Conservation (phyloP, 2,888 invertebrate species). For the Leucophenga maculata region DNA sequence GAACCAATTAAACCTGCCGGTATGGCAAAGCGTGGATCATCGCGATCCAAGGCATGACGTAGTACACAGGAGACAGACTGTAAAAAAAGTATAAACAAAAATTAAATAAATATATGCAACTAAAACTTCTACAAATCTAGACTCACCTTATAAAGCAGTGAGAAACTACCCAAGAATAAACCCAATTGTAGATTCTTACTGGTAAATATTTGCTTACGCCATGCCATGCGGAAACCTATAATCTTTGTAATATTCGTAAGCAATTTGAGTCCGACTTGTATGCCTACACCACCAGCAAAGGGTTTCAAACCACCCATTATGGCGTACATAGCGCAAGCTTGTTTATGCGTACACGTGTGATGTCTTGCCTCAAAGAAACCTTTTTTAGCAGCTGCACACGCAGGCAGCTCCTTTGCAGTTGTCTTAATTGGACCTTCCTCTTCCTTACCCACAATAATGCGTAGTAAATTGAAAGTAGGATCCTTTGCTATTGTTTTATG, state of each 20-base stretch:
- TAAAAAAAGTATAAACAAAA: not conserved
- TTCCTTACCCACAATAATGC: conserved; percentile 76
- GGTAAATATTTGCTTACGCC: conserved; percentile 74
- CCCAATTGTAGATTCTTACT: conserved; percentile 76
- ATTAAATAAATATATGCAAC: conserved; percentile 36
- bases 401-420: not conserved
- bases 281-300: conserved; percentile 76
- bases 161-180: conserved; percentile 79
- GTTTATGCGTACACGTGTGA: conserved; percentile 76
- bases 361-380: conserved; percentile 64
- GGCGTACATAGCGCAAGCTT: conserved; percentile 76
- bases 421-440: conserved; percentile 72
- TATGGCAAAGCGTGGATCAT: conserved; percentile 77
- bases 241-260: conserved; percentile 75
- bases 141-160: conserved; percentile 78
- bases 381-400: conserved; percentile 14
- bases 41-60: conserved; percentile 76
- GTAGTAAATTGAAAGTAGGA: conserved; percentile 75
- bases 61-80: conserved; percentile 75
- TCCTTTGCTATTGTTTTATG: conserved; percentile 72
- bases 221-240: conserved; percentile 73
- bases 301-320: conserved; percentile 74
- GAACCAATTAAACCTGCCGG: conserved; percentile 82
- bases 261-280: conserved; percentile 76
- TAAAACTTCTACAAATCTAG: not conserved